Conservation (phyloP, 2,888 invertebrate species). For the Patella ulyssiponensis region DNA sequence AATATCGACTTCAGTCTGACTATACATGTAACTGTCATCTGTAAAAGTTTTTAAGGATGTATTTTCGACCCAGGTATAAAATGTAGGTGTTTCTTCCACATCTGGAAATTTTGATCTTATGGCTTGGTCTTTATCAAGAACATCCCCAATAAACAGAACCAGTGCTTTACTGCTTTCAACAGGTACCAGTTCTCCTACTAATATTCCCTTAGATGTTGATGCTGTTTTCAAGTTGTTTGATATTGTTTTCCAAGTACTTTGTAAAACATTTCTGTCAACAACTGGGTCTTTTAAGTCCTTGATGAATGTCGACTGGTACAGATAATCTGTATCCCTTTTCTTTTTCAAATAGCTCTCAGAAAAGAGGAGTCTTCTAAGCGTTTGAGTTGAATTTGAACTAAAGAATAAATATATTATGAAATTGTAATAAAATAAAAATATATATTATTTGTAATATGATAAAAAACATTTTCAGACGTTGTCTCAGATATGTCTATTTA, state of each 20-base stretch:
- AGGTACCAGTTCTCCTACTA: not conserved
- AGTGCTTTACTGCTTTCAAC: not conserved
- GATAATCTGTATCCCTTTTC: not conserved
- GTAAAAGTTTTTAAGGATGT: not conserved
- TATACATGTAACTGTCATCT: not conserved
- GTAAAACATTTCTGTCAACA: not conserved
- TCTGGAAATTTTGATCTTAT: not conserved
- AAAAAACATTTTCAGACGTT: no score
- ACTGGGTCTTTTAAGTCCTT: not conserved
- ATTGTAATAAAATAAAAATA: no score
- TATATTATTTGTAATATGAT: no score
- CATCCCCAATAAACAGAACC: not conserved
- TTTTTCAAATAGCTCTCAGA: not conserved
- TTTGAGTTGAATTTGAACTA: not conserved
- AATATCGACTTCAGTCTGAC: not conserved
- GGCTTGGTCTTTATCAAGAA: not conserved
- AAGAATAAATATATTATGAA: not conserved
- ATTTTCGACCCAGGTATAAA: not conserved
- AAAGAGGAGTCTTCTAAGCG: not conserved
- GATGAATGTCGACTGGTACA: not conserved
- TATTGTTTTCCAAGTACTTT: constrained; percentile 1
- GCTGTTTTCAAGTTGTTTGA: not conserved
- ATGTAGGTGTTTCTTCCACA: not conserved
- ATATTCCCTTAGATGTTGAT: not conserved
- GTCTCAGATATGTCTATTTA: no score